Base-by-base conservation (phyloP, 2,113 vertebrate species). In the Malurus elegans region DNA sequence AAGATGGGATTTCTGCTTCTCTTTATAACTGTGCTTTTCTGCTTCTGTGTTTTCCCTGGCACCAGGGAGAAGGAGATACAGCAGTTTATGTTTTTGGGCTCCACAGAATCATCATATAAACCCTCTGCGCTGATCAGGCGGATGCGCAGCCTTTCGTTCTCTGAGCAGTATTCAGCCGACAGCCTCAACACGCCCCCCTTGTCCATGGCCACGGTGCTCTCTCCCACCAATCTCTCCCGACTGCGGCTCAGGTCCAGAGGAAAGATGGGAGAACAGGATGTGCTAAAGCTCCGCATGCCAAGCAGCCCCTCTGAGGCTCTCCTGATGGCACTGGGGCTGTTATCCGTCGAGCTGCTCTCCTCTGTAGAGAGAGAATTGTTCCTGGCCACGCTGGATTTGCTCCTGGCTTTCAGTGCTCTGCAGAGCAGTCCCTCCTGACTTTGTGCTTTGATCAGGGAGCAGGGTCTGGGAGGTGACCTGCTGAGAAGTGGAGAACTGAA, bases 281-380 rank as follows among this genome's bases (percentile, higher is more conserved):
- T 0, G 48, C 85, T 80, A 8, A 78, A 81, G 76, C 54, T 48
- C 11, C 3, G 71, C 1, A 17, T 14, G 25, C 98, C 97, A 2
- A 93, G 91, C 79, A 98, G 88, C 62, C 96, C 97, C 58, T 98
- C 98, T 0, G 98, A 99, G 16, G 98, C 96, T 60, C 98, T 97
- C 84, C 99, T 98, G 93, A 96, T 97, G 64, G 98, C 95, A 60
- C 97, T 98, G 60, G 99, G 98, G 95, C 99, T 99, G 96, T 98
- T 99, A 92, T 99, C 99, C 5, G 98, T 98, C 61, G 99, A 99
- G 96, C 99, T 99, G 79, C 98, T 98, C 78, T 99, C 99, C 67
- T 99, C 99, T 5, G 98, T 98, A 9, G 99, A 99, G 34, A 99
- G 92, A 19, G 99, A 99, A 92, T 98, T 98, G 94, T 99, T 98